These are phyloP conservation scores for Onychomys leucogaster DNA, from an alignment of 2,797 vertebrate genomes.

Conservation along the genomic window DNA sequence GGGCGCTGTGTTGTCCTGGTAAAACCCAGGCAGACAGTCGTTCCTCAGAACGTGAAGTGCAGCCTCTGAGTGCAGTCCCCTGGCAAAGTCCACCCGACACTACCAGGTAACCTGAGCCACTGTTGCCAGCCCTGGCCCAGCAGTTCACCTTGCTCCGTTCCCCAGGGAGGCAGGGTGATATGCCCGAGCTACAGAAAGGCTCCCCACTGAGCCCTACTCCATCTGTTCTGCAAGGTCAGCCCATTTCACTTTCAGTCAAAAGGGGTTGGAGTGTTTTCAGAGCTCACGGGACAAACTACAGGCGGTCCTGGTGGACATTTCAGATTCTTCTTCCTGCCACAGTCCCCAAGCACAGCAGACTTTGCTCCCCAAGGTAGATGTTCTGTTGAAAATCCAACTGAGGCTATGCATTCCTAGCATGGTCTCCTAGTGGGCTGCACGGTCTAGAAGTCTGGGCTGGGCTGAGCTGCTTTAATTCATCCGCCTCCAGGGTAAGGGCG, in stretches of 20 bases:
- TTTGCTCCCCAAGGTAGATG: background rate
- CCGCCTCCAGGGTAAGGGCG: conserved; percentile 49
- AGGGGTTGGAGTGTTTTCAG: background rate
- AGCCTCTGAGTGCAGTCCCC: rapidly evolving
- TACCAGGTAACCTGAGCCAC: background rate
- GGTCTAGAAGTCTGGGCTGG: background rate
- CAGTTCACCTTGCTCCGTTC: rapidly evolving
- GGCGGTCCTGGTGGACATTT: background rate
- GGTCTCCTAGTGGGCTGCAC: background rate
- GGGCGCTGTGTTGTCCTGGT: background rate
- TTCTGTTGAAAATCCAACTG: background rate
- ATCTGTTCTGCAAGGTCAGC: background rate
- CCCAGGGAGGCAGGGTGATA: background rate
- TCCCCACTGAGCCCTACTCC: background rate
- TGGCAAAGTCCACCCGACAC: background rate
- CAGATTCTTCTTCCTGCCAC: conserved; percentile 46
- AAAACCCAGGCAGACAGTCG: conserved; percentile 57
- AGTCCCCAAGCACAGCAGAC: background rate
- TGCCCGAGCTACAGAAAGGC: background rate
- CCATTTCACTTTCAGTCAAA: background rate
- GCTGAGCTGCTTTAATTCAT: background rate
- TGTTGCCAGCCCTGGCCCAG: rapidly evolving
- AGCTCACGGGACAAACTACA: conserved; percentile 28
- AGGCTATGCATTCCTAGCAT: background rate
- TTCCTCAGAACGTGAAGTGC: conserved; percentile 3